These are phyloP conservation scores for Parotocinclus haroldoi DNA, from an alignment of 2,797 vertebrate species.

Conservation along the genomic window DNA sequence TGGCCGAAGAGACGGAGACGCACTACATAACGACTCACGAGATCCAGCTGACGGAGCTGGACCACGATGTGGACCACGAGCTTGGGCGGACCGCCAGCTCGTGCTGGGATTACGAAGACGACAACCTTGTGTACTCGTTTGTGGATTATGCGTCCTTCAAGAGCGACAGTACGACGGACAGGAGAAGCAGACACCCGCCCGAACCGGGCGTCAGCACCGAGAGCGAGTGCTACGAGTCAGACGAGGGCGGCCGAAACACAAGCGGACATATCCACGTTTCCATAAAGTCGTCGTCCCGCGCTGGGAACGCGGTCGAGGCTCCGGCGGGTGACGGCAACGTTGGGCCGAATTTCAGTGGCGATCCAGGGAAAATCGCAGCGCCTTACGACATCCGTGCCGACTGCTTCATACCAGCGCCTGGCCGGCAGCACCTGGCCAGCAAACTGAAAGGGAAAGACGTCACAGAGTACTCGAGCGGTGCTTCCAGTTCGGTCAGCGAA, in stretches of 20 bases:
- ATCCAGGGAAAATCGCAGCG: constrained; percentile 62
- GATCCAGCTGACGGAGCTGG: constrained; percentile 93
- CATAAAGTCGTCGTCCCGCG: constrained; percentile 81
- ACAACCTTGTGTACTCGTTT: constrained; percentile 91
- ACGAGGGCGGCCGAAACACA: constrained; percentile 65
- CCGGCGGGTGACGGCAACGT: neutral
- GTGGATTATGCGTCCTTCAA: constrained; percentile 93
- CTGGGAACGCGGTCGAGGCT: constrained; percentile 58
- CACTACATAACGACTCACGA: constrained; percentile 97
- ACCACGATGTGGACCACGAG: constrained; percentile 87
- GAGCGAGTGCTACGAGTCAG: constrained; percentile 72
- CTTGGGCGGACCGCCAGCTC: constrained; percentile 76
- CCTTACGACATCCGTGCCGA: constrained; percentile 57
- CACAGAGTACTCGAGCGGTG: constrained; percentile 90
- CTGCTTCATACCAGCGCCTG: constrained; percentile 82
- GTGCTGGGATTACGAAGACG: constrained; percentile 89
- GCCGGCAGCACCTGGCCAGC: constrained; percentile 82
- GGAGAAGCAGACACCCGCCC: constrained; percentile 18
- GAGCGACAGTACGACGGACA: constrained; percentile 58
- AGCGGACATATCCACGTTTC: constrained; percentile 82
- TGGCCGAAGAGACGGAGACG: constrained; percentile 81
- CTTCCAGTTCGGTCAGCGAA: constrained; percentile 94
- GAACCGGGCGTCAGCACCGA: constrained; percentile 68
- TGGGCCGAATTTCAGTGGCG: neutral
- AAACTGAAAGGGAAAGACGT: constrained; percentile 78